Conservation (phyloP, 2,797 vertebrate genomes). For the Poeciliopsis infans region DNA sequence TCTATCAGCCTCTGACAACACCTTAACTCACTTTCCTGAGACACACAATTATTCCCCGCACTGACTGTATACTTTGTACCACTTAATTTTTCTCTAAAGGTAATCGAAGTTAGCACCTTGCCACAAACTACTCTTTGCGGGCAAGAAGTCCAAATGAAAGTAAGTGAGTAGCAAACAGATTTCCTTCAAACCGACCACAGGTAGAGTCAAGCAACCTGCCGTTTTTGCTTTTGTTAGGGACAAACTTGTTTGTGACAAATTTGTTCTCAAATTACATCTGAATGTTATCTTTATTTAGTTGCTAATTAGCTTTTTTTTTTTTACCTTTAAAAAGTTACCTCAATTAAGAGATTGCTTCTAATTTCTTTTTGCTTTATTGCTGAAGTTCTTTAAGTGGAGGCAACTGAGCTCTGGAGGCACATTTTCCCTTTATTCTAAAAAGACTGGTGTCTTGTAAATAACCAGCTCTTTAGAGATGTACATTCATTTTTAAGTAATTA, state of each 20-base stretch:
- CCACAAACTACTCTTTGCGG: slow-evolving; percentile 20
- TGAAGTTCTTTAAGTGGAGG: background rate
- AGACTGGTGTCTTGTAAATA: background rate
- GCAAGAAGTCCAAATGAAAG: background rate
- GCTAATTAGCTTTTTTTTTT: background rate
- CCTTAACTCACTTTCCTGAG: slow-evolving; percentile 52
- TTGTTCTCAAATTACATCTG: background rate
- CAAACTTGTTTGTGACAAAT: background rate
- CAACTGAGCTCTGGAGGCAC: background rate
- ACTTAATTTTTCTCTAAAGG: slow-evolving; percentile 72
- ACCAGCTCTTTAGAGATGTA: background rate
- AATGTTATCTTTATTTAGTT: background rate
- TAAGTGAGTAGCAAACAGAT: slow-evolving; percentile 3
- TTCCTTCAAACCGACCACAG: background rate
- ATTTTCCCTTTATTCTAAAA: background rate
- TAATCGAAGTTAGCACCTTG: slow-evolving; percentile 66
- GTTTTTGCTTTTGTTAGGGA: background rate
- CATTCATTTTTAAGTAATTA: background rate
- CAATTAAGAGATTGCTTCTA: background rate
- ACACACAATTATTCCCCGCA: slow-evolving; percentile 44
- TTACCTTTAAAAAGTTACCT: background rate
- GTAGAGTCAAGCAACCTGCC: background rate
- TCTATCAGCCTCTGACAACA: slow-evolving; percentile 66
- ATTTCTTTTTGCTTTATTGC: slow-evolving; percentile 2
- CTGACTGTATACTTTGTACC: slow-evolving; percentile 63